Percentiles rank a stretch among this genome's conserved stretches.
Evolutionary conservation across 2,888 invertebrate species (phyloP).

Genomic region (Strigamia maritima): DNA sequence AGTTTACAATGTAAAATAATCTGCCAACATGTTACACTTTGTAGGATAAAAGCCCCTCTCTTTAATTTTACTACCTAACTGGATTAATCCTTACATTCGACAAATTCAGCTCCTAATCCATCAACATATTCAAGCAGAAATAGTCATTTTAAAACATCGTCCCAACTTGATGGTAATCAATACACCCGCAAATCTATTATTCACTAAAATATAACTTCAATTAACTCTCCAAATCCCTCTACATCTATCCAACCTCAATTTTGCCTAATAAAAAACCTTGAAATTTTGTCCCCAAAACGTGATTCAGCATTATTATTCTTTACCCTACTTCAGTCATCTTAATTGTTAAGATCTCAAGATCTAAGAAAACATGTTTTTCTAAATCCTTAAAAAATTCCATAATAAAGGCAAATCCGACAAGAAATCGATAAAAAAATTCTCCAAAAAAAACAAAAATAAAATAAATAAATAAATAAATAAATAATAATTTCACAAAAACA

Average conservation of each 20-base stretch:
- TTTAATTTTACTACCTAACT: not conserved
- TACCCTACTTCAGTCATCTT: not conserved
- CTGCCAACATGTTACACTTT: not conserved
- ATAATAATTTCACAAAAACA: not conserved
- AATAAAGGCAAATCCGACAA: too few relatives aligned
- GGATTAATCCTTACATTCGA: not conserved
- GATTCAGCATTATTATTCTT: constrained; percentile 6
- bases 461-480: too few relatives aligned
- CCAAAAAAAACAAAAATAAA: not conserved
- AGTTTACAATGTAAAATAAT: not conserved
- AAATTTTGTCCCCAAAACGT: too few relatives aligned
- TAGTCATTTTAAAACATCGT: too few relatives aligned
- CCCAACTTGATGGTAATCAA: not conserved
- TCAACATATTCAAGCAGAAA: not conserved
- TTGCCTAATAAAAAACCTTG: too few relatives aligned
- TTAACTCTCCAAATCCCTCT: not conserved
- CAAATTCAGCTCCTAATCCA: not conserved
- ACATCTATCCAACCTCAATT: too few relatives aligned
- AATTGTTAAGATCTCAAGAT: not conserved
- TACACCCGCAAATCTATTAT: not conserved
- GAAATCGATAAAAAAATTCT: not conserved
- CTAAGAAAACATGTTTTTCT: not conserved
- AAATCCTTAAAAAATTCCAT: not conserved
- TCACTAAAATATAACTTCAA: not conserved
- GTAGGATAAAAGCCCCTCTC: not conserved